Percentiles rank a stretch among this genome's conserved stretches.
Conservation (phyloP, 2,888 invertebrate genomes). For the Drosophila infuscata region DNA sequence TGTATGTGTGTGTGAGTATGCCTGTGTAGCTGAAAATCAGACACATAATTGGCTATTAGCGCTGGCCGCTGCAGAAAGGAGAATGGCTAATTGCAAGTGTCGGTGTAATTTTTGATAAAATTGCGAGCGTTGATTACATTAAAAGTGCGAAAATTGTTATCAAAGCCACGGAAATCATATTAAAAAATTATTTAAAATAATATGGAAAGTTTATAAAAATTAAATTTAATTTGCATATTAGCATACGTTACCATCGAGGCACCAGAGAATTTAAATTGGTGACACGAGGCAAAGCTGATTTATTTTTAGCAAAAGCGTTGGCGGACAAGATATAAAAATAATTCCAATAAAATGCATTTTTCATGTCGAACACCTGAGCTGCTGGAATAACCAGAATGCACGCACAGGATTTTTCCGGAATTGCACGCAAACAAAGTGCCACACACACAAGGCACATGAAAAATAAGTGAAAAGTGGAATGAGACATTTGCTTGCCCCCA, state of each 20-base stretch:
- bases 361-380: slow-evolving; percentile 82
- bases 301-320: slow-evolving; percentile 27
- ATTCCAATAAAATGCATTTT: slow-evolving; percentile 82
- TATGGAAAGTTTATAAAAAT: slow-evolving; percentile 29
- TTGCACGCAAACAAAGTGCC: slow-evolving; percentile 78
- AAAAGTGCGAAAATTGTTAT: slow-evolving; percentile 70
- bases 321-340: slow-evolving; percentile 67
- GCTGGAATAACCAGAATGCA: slow-evolving; percentile 80
- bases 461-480: not conserved
- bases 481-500: not conserved
- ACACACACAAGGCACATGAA: slow-evolving; percentile 45
- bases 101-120: slow-evolving; percentile 42
- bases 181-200: slow-evolving; percentile 11
- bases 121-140: slow-evolving; percentile 70
- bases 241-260: slow-evolving; percentile 35
- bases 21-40: slow-evolving; percentile 43
- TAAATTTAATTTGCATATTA: slow-evolving; percentile 73
- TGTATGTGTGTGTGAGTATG: not conserved
- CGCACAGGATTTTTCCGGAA: slow-evolving; percentile 80
- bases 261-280: slow-evolving; percentile 47
- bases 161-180: slow-evolving; percentile 38
- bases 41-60: slow-evolving; percentile 77
- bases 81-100: slow-evolving; percentile 30
- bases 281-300: slow-evolving; percentile 28
- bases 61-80: slow-evolving; percentile 54